Evolutionary conservation across 2,888 invertebrate genomes (phyloP), one percentile per base, ranked within the genome.

Genomic region (Cheilosia grossa): DNA sequence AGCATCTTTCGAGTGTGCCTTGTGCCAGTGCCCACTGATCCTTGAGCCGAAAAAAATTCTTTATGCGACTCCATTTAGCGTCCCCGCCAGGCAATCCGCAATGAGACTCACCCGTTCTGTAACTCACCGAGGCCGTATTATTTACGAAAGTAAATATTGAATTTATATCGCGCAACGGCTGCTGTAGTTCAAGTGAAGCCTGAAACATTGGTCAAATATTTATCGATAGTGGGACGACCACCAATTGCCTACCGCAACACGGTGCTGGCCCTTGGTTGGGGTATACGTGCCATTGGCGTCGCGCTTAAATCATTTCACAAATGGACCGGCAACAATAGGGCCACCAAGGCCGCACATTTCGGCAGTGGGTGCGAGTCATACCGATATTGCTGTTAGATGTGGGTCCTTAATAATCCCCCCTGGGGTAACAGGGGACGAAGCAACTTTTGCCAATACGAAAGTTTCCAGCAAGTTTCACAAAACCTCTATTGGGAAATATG

Each of bases 71-170:
- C 78, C 67, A 78, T 82, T 77, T 61, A 56, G 49, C 54, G 69
- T 70, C 73, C 49, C 44, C 58, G 54, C 61, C 82, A 78, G 72
- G 33, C 58, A 30, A 40, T 61, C 30, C 21, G 1, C 17, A 24
- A 53, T 54, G 44, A 53, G 66, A 67, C 72, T 42, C 15, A 27
- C 21, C 27, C 17, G 56, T 53, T 21, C 69, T 44, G 75, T 81
- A 85, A 81, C 75, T 81, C 81, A 75, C 63, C 80, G 72, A 72
- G 49, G 75, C 24, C 63, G 33, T 47, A 75, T 70, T 82, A 78
- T 85, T 80, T 80, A 75, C 70, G 75, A 59, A 61, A 61, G 75
- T 67, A 72, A 85, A 80, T 72, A 85, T 85, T 80, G 81, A 67
- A 85, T 85, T 79, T 63, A 69, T 82, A 72, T 54, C 66, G 61